Evolutionary conservation across 2,113 vertebrate genomes (phyloP).

Genomic region (Hyaena hyaena): DNA sequence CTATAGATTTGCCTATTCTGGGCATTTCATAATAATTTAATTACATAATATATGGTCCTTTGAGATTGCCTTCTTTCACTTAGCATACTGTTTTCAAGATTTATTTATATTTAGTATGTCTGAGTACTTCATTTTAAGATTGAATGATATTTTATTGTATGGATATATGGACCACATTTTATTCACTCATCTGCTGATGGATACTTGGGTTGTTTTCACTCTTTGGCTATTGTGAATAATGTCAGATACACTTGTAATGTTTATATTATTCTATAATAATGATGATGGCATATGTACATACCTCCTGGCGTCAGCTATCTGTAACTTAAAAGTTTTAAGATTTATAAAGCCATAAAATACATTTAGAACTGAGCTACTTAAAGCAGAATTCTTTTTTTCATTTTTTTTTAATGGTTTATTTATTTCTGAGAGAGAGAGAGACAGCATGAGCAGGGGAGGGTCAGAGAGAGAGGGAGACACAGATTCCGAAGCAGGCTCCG

Average conservation of each 20-base stretch:
- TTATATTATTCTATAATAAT: not conserved
- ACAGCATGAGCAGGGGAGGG: no score
- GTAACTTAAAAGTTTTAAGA: slow-evolving; percentile 35
- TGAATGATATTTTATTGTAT: not conserved
- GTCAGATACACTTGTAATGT: not conserved
- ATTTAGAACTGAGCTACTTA: slow-evolving; percentile 24
- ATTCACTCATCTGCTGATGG: slow-evolving; percentile 14
- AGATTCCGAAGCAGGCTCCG: no score
- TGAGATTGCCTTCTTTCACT: slow-evolving; percentile 8
- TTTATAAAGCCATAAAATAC: slow-evolving; percentile 24
- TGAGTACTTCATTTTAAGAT: not conserved
- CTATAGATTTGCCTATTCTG: not conserved
- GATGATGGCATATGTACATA: not conserved
- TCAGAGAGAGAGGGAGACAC: no score
- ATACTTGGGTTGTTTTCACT: slow-evolving; percentile 38
- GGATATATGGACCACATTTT: not conserved
- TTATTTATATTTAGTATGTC: not conserved
- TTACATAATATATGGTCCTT: not conserved
- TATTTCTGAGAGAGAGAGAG: no score
- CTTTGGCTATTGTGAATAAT: not conserved
- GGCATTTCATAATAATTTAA: not conserved
- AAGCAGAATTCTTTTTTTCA: not conserved
- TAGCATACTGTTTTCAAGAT: slow-evolving; percentile 9
- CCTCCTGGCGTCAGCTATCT: not conserved
- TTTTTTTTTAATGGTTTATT: no score